Evolutionary conservation across 2,888 invertebrate genomes (phyloP).

Genomic region (Agrenia bidenticulata): DNA sequence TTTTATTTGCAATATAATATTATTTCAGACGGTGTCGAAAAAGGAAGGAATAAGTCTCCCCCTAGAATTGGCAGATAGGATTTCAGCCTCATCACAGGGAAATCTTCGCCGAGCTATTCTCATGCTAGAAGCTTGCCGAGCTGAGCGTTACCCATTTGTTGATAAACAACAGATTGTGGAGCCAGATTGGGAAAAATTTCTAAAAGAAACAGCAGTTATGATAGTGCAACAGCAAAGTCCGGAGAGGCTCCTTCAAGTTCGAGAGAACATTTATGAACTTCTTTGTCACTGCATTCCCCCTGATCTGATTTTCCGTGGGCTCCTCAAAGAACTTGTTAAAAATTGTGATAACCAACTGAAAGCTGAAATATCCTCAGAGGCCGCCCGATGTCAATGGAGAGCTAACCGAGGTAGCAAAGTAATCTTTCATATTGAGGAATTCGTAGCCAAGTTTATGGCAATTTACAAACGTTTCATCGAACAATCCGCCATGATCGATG

Average conservation of each 20-base stretch:
- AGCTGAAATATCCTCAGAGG: constrained; percentile 77
- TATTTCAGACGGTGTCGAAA: constrained; percentile 66
- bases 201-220: constrained; percentile 81
- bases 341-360: constrained; percentile 90
- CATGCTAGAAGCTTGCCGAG: constrained; percentile 81
- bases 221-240: constrained; percentile 86
- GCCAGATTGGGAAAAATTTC: constrained; percentile 90
- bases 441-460: constrained; percentile 94
- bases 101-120: constrained; percentile 90
- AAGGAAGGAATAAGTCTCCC: constrained; percentile 81
- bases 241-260: constrained; percentile 76
- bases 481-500: constrained; percentile 65
- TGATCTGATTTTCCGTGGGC: constrained; percentile 73
- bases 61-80: constrained; percentile 70
- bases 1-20: constrained; percentile 42
- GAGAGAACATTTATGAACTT: constrained; percentile 88
- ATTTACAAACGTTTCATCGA: constrained; percentile 87
- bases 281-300: constrained; percentile 90
- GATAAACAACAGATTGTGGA: constrained; percentile 58
- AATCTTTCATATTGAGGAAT: constrained; percentile 96
- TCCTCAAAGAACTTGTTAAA: constrained; percentile 78
- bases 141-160: constrained; percentile 51
- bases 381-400: constrained; percentile 88
- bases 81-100: constrained; percentile 77
- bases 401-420: constrained; percentile 89